Evolutionary conservation across 2,888 invertebrate genomes (phyloP).

Genomic region (Ethmia dodecea): DNA sequence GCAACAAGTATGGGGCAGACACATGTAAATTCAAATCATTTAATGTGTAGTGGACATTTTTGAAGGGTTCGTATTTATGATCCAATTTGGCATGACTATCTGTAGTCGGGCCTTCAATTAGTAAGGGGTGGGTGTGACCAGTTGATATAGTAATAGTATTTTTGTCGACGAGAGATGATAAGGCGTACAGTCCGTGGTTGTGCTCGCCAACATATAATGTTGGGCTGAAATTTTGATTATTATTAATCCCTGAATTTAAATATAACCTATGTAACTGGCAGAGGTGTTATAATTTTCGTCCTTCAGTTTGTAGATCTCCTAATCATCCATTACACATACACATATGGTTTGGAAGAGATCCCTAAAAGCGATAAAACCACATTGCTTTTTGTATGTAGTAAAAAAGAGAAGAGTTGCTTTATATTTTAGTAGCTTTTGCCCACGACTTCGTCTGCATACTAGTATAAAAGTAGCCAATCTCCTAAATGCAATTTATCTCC

Average conservation of each 20-base stretch:
- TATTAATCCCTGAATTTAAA: conserved; percentile 10
- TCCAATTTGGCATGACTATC: conserved; percentile 35
- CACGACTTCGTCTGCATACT: no score
- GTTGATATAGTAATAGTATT: conserved; percentile 89
- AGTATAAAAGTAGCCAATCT: no score
- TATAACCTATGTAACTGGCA: no score
- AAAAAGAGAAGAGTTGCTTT: no score
- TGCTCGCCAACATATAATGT: conserved; percentile 95
- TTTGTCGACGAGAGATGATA: conserved; percentile 95
- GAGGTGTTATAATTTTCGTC: no score
- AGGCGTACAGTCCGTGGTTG: conserved; percentile 91
- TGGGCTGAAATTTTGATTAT: conserved; percentile 78
- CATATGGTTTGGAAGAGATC: no score
- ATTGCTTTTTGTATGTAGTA: no score
- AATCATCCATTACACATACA: no score
- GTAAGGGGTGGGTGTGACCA: conserved; percentile 81
- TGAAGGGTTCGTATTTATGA: conserved; percentile 66
- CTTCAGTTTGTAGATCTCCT: no score
- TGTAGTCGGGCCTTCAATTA: conserved; percentile 84
- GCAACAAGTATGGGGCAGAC: conserved; percentile 63
- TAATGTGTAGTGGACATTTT: conserved; percentile 65
- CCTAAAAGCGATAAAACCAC: no score
- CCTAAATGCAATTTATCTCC: no score
- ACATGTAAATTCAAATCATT: conserved; percentile 61
- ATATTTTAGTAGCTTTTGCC: no score